A percentile compares a stretch with the other conserved stretches of the same genome.
Evolutionary conservation across 2,113 vertebrate species (phyloP).

Genomic region (Thunnus thynnus): DNA sequence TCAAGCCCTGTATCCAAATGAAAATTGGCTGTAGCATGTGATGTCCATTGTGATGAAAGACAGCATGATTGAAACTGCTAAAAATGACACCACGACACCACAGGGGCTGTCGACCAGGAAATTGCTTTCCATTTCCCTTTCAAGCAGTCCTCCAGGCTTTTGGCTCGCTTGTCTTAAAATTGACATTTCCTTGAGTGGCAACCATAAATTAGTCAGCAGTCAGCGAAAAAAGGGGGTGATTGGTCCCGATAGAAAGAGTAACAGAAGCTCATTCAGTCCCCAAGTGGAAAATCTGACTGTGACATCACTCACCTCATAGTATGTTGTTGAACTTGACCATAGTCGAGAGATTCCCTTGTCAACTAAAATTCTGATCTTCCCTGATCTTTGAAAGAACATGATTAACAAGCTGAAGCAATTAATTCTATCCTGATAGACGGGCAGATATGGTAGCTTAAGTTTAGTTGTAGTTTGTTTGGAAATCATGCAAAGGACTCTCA

Average conservation of each 20-base stretch:
- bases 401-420: neutral
- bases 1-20: constrained; percentile 11
- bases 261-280: neutral
- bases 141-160: neutral
- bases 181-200: constrained; percentile 45
- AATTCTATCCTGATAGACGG: neutral
- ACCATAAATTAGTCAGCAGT: constrained; percentile 63
- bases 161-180: constrained; percentile 34
- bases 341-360: neutral
- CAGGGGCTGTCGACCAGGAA: constrained; percentile 60
- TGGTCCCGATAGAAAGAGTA: constrained; percentile 19
- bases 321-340: neutral
- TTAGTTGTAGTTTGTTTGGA: neutral
- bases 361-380: neutral
- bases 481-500: neutral
- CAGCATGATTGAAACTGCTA: constrained; percentile 63
- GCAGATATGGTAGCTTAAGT: neutral
- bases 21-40: constrained; percentile 29
- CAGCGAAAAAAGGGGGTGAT: constrained; percentile 4
- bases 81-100: constrained; percentile 45
- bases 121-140: constrained; percentile 58
- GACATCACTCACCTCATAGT: neutral
- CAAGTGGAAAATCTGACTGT: constrained; percentile 15
- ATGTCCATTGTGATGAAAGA: constrained; percentile 37
- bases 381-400: constrained; percentile 8